These are phyloP conservation scores for Cremastinae sp. DNA, from an alignment of 2,888 invertebrate species.

Conservation along the genomic window DNA sequence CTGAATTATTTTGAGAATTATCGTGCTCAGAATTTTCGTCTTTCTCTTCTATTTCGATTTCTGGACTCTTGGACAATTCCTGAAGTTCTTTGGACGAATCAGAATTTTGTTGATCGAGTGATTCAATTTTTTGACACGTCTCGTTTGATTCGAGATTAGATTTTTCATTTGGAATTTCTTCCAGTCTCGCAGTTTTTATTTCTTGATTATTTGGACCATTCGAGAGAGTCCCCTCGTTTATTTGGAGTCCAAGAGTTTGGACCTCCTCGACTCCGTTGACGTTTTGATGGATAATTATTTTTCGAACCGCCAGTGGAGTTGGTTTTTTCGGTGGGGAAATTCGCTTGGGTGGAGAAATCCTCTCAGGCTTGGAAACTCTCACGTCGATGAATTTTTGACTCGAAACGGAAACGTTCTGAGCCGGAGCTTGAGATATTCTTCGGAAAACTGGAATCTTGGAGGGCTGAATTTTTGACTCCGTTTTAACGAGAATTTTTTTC, in stretches of 20 bases:
- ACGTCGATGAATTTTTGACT: slow-evolving; percentile 55
- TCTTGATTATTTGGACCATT: too few species aligned
- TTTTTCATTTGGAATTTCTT: too few species aligned
- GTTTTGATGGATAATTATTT: slow-evolving; percentile 55
- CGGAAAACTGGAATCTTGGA: slow-evolving; percentile 72
- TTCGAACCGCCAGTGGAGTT: slow-evolving; percentile 30
- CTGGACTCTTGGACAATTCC: slow-evolving; percentile 69
- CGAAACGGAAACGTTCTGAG: slow-evolving; percentile 60
- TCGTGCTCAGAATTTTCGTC: slow-evolving; percentile 32
- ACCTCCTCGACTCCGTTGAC: slow-evolving; percentile 56
- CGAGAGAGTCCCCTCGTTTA: too few species aligned
- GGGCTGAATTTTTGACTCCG: slow-evolving; percentile 57
- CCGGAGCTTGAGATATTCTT: slow-evolving; percentile 60
- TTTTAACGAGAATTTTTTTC: slow-evolving; percentile 33
- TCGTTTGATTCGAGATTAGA: too few species aligned
- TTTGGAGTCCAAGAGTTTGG: too few species aligned
- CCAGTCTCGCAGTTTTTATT: too few species aligned
- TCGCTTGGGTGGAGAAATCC: slow-evolving; percentile 13
- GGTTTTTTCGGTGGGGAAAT: slow-evolving; percentile 4
- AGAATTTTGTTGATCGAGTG: too few species aligned
- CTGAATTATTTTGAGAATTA: slow-evolving; percentile 24
- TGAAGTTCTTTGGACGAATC: too few species aligned
- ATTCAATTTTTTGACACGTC: too few species aligned
- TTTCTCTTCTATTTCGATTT: slow-evolving; percentile 54
- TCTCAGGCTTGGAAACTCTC: slow-evolving; percentile 46